Evolutionary conservation across 2,113 vertebrate genomes (phyloP), one percentile per base, ranked within the genome.

Genomic region (Muntiacus reevesi): DNA sequence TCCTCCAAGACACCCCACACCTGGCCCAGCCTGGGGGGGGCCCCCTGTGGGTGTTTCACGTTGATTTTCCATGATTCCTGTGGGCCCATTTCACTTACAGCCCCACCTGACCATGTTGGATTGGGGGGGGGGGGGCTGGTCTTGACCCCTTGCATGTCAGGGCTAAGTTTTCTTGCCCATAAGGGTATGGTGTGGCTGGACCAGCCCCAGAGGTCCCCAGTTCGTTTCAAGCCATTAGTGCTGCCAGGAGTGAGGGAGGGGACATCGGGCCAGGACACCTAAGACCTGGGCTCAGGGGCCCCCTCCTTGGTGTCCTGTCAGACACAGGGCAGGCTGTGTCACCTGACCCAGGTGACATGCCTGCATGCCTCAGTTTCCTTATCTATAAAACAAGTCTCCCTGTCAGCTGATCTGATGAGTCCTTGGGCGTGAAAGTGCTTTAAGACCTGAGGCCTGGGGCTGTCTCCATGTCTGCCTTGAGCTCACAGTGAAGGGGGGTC

Each of bases 401-500:
- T 5, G 13, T 36, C 64, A 7, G 86, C 28, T 33, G 47, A 25
- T 9, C 13, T 17, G 0, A 36, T 0, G 3, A 59, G 64, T 45
- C 4, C 0, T 4, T 2, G 52, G 14, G 33, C 2, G 1, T 0
- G 8, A 17, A 47, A 5, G 17, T 23, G 3, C 36, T 4, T 36
- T 14, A 7, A 30, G 10, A 50, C 4, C 23, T 33, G 50, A 15
- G 27, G 40, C 3, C 0, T 9, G 14, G 55, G 36, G 85, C 3
- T 0, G 0, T 62, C 74, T 50, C 33, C 17, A 16, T 14, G 33
- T 47, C 14, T 43, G n/a, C 74, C n/a, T 19, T 5, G 27, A 54
- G 71, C 45, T 45, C n/a, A 2, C 12, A 1, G 17, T 43, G 52
- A 11, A 23, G 8, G 7, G 13, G n/a, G 47, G 5, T 52, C 45